A percentile compares a stretch with the other conserved stretches of the same genome.
These are phyloP conservation scores for Pristis pectinata DNA, from an alignment of 2,797 vertebrate species.

Conservation along the genomic window DNA sequence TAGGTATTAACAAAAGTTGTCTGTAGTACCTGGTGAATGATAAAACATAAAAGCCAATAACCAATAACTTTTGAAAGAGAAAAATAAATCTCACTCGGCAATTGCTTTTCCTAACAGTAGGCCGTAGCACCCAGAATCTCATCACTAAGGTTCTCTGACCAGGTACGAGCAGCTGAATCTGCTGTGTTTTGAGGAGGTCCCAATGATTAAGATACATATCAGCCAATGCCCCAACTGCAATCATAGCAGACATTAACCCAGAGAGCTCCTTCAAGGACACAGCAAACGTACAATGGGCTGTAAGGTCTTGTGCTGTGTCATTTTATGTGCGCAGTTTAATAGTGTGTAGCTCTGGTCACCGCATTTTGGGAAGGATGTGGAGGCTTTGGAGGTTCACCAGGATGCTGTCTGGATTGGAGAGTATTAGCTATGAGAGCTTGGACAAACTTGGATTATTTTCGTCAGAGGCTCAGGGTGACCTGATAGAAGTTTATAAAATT, in stretches of 20 bases:
- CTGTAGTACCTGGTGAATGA: no score
- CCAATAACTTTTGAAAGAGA: neutral
- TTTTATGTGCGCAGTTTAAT: no score
- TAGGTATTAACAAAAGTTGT: neutral
- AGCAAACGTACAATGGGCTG: neutral
- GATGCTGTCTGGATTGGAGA: no score
- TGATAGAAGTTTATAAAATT: no score
- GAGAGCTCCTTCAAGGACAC: neutral
- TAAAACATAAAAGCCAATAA: neutral
- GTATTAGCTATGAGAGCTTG: no score
- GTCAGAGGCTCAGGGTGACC: no score
- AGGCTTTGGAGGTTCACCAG: no score
- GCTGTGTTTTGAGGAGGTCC: neutral
- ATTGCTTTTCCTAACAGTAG: neutral
- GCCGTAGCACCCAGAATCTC: neutral
- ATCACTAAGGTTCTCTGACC: neutral
- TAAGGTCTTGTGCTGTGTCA: neutral
- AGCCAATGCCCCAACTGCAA: neutral
- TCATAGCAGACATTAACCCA: neutral
- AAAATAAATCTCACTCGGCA: neutral
- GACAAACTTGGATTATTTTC: no score
- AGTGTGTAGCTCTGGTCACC: no score
- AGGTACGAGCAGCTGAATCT: neutral
- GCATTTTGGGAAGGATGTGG: no score
- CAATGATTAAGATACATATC: neutral